phyloP scores from a whole-genome alignment of 2,888 invertebrate species.

The Cataglyphis livida region DNA sequence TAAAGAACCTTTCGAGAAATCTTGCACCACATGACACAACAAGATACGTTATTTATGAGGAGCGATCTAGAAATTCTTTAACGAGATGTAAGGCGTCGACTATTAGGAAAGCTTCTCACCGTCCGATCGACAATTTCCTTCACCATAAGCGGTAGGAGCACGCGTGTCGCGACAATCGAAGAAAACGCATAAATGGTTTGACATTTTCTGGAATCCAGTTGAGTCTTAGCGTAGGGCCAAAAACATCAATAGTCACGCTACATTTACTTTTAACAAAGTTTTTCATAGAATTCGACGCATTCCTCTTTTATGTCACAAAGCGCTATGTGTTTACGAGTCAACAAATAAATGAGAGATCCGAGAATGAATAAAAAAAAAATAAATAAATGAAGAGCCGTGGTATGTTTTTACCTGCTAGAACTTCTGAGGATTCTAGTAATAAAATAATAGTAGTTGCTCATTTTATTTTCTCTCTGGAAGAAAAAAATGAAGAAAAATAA shows the following conservation, averaged over 20 bases:
- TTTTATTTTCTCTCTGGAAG: neutral
- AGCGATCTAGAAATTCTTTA: constrained; percentile 61
- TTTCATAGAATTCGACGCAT: neutral
- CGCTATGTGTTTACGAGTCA: constrained; percentile 6
- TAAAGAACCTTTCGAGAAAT: constrained; percentile 44
- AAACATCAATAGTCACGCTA: constrained; percentile 23
- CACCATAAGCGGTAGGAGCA: neutral
- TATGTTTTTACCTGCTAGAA: neutral
- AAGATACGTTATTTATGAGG: constrained; percentile 60
- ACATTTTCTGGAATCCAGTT: constrained; percentile 29
- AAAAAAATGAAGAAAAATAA: neutral
- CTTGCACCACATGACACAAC: constrained; percentile 34
- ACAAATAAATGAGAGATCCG: neutral
- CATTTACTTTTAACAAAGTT: constrained; percentile 36
- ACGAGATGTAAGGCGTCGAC: constrained; percentile 59
- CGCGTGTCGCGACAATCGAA: neutral
- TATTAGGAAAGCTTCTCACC: constrained; percentile 55
- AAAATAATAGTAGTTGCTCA: neutral
- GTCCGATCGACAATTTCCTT: constrained; percentile 25
- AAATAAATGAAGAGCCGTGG: neutral
- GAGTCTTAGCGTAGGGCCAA: constrained; percentile 19
- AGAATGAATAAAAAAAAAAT: constrained; percentile 6
- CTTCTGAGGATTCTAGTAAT: neutral
- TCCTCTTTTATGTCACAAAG: neutral
- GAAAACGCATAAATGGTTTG: constrained; percentile 29